Conservation (phyloP, 1,140 invertebrate genomes). For the Ceratina calcarata region DNA sequence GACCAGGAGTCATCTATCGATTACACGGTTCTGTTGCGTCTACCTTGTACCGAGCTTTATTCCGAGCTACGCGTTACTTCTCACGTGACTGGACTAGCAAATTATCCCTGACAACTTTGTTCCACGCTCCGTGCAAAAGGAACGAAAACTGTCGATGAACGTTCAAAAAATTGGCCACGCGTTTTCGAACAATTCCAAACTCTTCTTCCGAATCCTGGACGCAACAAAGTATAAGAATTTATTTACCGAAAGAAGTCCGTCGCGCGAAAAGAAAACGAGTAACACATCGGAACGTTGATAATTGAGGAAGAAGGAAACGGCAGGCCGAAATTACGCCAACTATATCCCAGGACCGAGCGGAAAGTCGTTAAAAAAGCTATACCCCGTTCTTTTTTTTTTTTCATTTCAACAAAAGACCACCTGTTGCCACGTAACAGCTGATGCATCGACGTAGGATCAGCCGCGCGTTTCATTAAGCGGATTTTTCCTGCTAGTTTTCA, state of each 20-base stretch:
- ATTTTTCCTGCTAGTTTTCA: background rate
- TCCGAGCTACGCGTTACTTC: conserved; percentile 29
- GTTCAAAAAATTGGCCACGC: no score
- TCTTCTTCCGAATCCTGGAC: background rate
- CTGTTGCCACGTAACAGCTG: conserved; percentile 58
- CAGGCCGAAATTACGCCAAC: background rate
- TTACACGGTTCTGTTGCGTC: conserved; percentile 42
- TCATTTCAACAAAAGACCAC: conserved; percentile 54
- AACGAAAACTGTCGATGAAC: no score
- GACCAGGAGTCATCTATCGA: conserved; percentile 56
- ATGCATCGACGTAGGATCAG: conserved; percentile 48
- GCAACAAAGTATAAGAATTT: background rate
- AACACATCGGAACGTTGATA: conserved; percentile 10
- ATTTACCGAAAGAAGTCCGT: background rate
- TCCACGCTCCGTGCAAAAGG: background rate
- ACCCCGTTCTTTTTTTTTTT: conserved; percentile 43
- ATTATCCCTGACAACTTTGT: conserved; percentile 2
- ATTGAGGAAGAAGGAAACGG: background rate
- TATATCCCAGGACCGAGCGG: background rate
- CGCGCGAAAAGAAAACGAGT: background rate
- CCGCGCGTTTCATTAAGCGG: conserved; percentile 1
- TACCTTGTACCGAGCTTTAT: conserved; percentile 16
- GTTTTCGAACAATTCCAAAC: no score
- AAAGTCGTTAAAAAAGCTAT: conserved; percentile 37
- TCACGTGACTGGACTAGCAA: conserved; percentile 49